These are phyloP conservation scores for Meloidogyne floridensis DNA, from an alignment of 1,140 invertebrate species.

Conservation along the genomic window DNA sequence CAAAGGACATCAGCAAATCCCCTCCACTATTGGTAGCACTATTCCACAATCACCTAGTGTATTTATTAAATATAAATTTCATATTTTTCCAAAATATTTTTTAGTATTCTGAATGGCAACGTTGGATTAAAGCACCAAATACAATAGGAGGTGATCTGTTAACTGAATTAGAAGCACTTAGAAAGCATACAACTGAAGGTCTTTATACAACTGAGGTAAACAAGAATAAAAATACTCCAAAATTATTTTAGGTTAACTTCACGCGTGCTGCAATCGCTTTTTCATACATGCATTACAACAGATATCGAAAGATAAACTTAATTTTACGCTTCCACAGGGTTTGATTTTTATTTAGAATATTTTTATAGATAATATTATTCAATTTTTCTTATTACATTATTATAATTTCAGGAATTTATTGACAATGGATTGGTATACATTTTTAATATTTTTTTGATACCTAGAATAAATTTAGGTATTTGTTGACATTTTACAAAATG, in stretches of 20 bases:
- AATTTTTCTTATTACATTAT: background rate
- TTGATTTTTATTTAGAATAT: background rate
- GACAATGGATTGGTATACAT: slow-evolving; percentile 41
- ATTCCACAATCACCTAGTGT: slow-evolving; percentile 38
- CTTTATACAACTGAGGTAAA: slow-evolving; percentile 46
- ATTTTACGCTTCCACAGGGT: slow-evolving; percentile 45
- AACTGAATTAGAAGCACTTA: slow-evolving; percentile 36
- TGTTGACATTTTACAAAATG: slow-evolving; percentile 41
- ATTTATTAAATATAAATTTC: background rate
- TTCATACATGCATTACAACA: slow-evolving; percentile 37
- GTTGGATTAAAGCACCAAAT: slow-evolving; percentile 50
- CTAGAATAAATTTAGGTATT: slow-evolving; percentile 31
- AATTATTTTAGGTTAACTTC: slow-evolving; percentile 46
- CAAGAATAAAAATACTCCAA: background rate
- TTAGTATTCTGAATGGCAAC: slow-evolving; percentile 36
- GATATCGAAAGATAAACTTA: slow-evolving; percentile 29
- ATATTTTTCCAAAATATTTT: background rate
- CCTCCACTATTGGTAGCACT: background rate
- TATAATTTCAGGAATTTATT: slow-evolving; percentile 35
- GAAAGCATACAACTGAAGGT: slow-evolving; percentile 41
- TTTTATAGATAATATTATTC: no score
- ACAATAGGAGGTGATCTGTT: slow-evolving; percentile 40
- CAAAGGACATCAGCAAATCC: slow-evolving; percentile 5
- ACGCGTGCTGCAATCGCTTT: slow-evolving; percentile 47
- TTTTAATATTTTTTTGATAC: background rate